Evolutionary conservation across 2,888 invertebrate genomes (phyloP).

Genomic region (Agrochola lota): DNA sequence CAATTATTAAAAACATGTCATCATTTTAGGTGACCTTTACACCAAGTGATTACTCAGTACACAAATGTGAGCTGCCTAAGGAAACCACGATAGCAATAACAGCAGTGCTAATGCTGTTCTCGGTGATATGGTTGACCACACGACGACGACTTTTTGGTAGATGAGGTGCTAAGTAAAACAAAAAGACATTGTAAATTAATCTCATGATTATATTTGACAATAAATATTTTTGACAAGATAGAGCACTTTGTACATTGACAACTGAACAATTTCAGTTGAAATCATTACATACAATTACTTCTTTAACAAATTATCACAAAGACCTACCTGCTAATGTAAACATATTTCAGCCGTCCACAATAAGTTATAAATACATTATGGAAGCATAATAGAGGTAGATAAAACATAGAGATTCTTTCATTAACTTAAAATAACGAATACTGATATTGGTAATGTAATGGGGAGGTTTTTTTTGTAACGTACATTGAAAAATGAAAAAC

Average conservation of each 20-base stretch:
- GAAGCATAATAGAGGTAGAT: conserved; percentile 89
- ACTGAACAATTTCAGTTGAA: conserved; percentile 63
- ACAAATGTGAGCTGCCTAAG: conserved; percentile 82
- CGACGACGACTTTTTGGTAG: conserved; percentile 70
- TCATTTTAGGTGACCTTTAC: conserved; percentile 80
- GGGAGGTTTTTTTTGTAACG: conserved; percentile 57
- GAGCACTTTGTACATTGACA: conserved; percentile 86
- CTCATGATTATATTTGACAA: conserved; percentile 87
- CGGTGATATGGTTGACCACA: conserved; percentile 66
- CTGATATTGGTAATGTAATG: conserved; percentile 85
- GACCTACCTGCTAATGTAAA: conserved; percentile 72
- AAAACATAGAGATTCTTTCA: conserved; percentile 87
- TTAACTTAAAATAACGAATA: conserved; percentile 86
- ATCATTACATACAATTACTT: conserved; percentile 68
- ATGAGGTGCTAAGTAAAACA: conserved; percentile 65
- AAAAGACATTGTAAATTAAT: conserved; percentile 72
- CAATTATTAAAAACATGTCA: background rate
- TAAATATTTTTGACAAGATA: conserved; percentile 90
- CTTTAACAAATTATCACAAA: conserved; percentile 85
- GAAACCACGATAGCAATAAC: conserved; percentile 79
- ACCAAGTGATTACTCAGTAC: conserved; percentile 76
- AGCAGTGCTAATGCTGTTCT: conserved; percentile 73
- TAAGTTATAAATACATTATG: conserved; percentile 84
- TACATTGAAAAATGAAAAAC: conserved; percentile 56
- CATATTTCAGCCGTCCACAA: conserved; percentile 80